Base-by-base conservation (phyloP, 2,888 invertebrate genomes). In the Sinhomidia bicolor region DNA sequence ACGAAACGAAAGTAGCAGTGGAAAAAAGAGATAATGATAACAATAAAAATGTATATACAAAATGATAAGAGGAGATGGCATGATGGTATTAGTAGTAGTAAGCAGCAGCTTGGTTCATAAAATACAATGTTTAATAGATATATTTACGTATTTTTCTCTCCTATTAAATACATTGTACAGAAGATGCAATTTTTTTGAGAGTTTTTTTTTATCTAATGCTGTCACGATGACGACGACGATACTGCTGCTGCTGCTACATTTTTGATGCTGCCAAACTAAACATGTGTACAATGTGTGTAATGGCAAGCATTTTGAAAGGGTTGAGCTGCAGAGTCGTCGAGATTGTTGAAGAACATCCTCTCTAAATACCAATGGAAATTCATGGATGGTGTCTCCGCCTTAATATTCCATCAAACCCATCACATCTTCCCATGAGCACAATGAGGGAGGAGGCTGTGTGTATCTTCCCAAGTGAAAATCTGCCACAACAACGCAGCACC, bases 351-450 rank as follows among this genome's bases (percentile, higher is more conserved):
- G 47, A 76, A 74, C 80, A 87, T 87, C 71, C 81, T 87, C 82
- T 87, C 83, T 82, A 60, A 26, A 74, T 82, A 79, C 88, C 68
- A 88, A 88, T 88, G 88, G 84, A 84, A 88, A 84, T 80, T 88
- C 84, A 88, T 88, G 88, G 79, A 88, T 71, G 65, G 17, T 84
- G 57, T 84, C 88, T 88, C 88, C 88, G 88, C 88, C 88, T 88
- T 88, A 71, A 54, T 82, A 65, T 88, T 68, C 83, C 88, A 88
- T 83, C 78, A 88, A 68, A 78, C 88, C 88, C 82, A 88, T 88
- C 83, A 76, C 78, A 74, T 88, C 83, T 78, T 51, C 68, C 76
- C 60, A 41, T 68, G 83, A 82, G 83, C 78, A 65, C n/a, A 47
- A 76, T 83, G 83, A 88, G 88, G 88, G 88, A 88, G 88, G 88